Base-by-base conservation (phyloP, 2,797 vertebrate species). In the Diceros bicornis region DNA sequence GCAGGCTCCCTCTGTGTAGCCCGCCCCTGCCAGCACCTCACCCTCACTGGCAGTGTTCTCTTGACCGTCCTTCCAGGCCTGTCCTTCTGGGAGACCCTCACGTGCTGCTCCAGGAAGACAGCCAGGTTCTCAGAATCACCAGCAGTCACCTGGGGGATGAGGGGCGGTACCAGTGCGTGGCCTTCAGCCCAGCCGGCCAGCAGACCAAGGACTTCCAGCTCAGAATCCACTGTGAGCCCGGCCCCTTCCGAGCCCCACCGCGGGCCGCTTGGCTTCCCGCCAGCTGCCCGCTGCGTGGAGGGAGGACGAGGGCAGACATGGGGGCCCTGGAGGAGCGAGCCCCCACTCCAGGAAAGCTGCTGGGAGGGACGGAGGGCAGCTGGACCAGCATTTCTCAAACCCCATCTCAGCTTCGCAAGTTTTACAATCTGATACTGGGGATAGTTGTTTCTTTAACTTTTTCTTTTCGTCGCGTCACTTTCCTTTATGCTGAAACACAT, bases 141-240 rank as follows among this genome's bases (percentile, higher is more conserved):
- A 98, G 98, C 13, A 99, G 99, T 2, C 98, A 98, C 85, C 98
- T 98, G 91, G 98, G 99, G 75, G 99, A 99, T 75, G 99, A 99
- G 97, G 99, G 99, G 2, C 97, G 97, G 83, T 99, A 99, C 98
- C 99, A 99, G 97, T 99, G 99, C 81, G 82, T 99, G 97, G 99
- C 99, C 96, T 99, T 99, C 95, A 99, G 99, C 98, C 98, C 99
- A 0, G 99, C 99, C 1, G 99, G 99, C 81, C 99, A 99, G 90
- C 99, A 99, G 97, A 98, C 98, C 97, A 99, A 99, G 52, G 98
- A 99, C 98, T 99, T 99, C 98, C 99, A 98, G 96, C 98, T 99
- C 90, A 98, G 97, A 10, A 97, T 99, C 41, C 99, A 99, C 98
- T 98, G 99, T 99, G 98, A 98, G 97, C 92, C 68, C 6, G 0